These are phyloP conservation scores for Cossypha niveicapilla DNA, from an alignment of 2,797 vertebrate genomes.

Conservation along the genomic window DNA sequence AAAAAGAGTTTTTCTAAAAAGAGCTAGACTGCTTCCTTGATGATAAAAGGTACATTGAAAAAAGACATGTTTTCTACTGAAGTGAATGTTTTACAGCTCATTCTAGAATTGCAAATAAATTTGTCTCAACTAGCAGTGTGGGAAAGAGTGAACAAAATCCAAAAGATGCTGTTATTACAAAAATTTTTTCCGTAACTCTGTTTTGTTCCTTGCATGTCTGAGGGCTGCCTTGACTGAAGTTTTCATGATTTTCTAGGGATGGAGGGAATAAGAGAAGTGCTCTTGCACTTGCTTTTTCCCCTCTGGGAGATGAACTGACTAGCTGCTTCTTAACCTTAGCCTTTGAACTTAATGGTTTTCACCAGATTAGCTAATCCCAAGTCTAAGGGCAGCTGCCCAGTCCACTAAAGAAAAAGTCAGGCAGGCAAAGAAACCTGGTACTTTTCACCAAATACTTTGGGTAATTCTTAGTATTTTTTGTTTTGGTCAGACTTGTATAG, in stretches of 20 bases:
- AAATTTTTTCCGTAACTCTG: background rate
- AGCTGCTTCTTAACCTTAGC: background rate
- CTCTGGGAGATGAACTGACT: background rate
- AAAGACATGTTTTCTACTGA: background rate
- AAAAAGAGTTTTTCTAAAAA: background rate
- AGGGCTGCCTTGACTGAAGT: background rate
- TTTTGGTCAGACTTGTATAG: rapidly evolving
- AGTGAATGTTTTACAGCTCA: background rate
- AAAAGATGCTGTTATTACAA: background rate
- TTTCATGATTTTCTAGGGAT: background rate
- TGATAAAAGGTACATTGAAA: background rate
- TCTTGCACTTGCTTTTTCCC: background rate
- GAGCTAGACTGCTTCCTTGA: background rate
- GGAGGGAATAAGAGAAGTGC: background rate
- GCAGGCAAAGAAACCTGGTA: background rate
- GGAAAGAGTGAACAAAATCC: background rate
- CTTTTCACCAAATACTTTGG: background rate
- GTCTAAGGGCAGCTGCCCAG: background rate
- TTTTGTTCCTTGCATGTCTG: background rate
- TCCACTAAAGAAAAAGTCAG: background rate
- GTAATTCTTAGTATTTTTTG: background rate
- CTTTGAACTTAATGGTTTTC: background rate
- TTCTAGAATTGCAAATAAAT: background rate
- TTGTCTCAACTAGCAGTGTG: background rate
- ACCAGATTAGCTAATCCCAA: background rate